These are phyloP conservation scores for Poecile atricapillus DNA, from an alignment of 2,113 vertebrate genomes.

Conservation along the genomic window DNA sequence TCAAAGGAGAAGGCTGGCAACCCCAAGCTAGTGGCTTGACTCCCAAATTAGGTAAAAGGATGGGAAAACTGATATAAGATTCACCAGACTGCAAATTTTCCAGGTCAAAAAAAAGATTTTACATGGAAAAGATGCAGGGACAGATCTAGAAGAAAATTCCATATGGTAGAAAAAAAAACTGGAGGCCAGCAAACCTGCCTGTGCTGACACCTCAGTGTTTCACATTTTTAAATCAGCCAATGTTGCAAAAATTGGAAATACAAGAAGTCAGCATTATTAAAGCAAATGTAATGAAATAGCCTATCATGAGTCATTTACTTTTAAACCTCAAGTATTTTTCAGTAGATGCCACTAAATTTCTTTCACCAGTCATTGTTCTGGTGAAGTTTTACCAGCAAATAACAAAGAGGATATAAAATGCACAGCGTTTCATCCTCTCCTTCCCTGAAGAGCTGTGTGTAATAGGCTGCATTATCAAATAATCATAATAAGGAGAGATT, in stretches of 20 bases:
- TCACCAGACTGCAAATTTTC: background rate
- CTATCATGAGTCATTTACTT: background rate
- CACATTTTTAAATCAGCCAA: background rate
- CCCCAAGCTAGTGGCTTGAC: background rate
- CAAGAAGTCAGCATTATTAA: background rate
- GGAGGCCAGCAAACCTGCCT: background rate
- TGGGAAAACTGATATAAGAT: background rate
- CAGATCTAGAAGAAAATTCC: background rate
- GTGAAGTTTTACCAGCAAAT: background rate
- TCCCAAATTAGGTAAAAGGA: background rate
- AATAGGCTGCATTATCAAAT: background rate
- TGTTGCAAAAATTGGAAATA: background rate
- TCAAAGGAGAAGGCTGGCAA: background rate
- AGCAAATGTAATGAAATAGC: background rate
- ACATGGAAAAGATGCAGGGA: background rate
- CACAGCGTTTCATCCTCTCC: background rate
- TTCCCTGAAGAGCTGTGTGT: background rate
- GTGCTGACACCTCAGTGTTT: background rate
- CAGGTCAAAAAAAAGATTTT: background rate
- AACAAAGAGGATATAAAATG: background rate
- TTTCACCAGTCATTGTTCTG: background rate
- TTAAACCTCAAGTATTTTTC: background rate
- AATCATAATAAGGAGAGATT: background rate
- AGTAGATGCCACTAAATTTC: background rate
- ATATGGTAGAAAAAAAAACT: background rate